A percentile compares a stretch with the other conserved stretches of the same genome.
These are phyloP conservation scores for Archips xylosteana DNA, from an alignment of 2,888 invertebrate genomes.

Conservation along the genomic window DNA sequence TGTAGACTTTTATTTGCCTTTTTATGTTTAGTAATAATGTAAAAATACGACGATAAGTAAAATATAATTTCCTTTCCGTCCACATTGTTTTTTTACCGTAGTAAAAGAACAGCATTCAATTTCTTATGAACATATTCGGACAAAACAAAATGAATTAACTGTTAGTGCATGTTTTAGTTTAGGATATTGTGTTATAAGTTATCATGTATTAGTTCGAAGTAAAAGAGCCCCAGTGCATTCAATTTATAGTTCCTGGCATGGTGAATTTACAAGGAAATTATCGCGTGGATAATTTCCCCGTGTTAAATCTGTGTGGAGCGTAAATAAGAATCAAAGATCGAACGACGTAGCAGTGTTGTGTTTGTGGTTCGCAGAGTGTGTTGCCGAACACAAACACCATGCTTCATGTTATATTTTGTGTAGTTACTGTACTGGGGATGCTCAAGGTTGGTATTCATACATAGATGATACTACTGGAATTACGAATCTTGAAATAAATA, in stretches of 20 bases:
- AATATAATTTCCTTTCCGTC: slow-evolving; percentile 25
- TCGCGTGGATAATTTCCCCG: slow-evolving; percentile 73
- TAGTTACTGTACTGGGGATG: slow-evolving; percentile 45
- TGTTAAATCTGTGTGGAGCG: slow-evolving; percentile 60
- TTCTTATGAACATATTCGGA: slow-evolving; percentile 20
- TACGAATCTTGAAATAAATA: background rate
- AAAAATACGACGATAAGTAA: slow-evolving; percentile 36
- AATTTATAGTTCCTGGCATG: slow-evolving; percentile 54
- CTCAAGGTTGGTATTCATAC: slow-evolving; percentile 61
- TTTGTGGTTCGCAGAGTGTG: slow-evolving; percentile 55
- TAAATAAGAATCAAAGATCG: slow-evolving; percentile 60
- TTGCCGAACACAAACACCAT: slow-evolving; percentile 46
- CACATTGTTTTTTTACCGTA: slow-evolving; percentile 19
- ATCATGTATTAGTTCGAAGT: slow-evolving; percentile 18
- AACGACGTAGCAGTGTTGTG: slow-evolving; percentile 57
- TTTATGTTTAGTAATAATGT: slow-evolving; percentile 30
- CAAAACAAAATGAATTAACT: background rate
- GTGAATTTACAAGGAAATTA: slow-evolving; percentile 68
- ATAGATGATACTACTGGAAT: slow-evolving; percentile 15
- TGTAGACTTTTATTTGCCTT: slow-evolving; percentile 1
- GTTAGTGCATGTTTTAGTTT: slow-evolving; percentile 8
- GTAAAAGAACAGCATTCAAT: slow-evolving; percentile 26
- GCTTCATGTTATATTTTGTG: slow-evolving; percentile 33
- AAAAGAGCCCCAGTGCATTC: slow-evolving; percentile 17
- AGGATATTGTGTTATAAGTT: slow-evolving; percentile 9